phyloP scores from a whole-genome alignment of 2,113 vertebrate genomes.

The Thomomys bottae region DNA sequence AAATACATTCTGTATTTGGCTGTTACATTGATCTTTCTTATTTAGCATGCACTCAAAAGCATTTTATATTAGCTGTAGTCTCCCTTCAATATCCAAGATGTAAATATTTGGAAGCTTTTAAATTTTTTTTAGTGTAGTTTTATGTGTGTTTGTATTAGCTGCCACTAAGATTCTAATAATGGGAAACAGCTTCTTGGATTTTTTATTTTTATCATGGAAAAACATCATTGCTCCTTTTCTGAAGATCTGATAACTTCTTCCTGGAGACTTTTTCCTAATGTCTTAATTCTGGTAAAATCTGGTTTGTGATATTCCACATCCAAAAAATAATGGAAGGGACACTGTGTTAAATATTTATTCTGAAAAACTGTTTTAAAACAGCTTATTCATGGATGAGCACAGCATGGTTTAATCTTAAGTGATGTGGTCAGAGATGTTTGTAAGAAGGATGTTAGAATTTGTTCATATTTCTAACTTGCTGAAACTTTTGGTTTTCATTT shows the following conservation, averaged over 20 bases:
- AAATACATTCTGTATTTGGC: neutral
- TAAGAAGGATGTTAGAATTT: neutral
- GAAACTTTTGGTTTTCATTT: slow-evolving; percentile 5
- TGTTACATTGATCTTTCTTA: neutral
- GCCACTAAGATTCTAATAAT: neutral
- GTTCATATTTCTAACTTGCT: neutral
- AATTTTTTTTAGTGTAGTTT: neutral
- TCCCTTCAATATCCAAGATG: neutral
- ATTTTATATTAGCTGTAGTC: neutral
- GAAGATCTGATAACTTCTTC: neutral
- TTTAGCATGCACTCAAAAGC: neutral
- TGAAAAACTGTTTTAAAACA: neutral
- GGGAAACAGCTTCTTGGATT: neutral
- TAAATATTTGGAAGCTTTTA: neutral
- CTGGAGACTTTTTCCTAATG: neutral
- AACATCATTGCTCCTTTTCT: neutral
- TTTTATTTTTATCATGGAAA: neutral
- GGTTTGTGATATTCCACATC: neutral
- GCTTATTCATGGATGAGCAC: too few relatives aligned
- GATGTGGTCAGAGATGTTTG: neutral
- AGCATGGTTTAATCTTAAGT: neutral
- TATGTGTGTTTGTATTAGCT: neutral
- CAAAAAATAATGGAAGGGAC: neutral
- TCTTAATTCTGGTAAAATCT: slow-evolving; percentile 2
- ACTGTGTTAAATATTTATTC: slow-evolving; percentile 28